Conservation (phyloP, 2,113 vertebrate genomes). For the Crotalus viridis region DNA sequence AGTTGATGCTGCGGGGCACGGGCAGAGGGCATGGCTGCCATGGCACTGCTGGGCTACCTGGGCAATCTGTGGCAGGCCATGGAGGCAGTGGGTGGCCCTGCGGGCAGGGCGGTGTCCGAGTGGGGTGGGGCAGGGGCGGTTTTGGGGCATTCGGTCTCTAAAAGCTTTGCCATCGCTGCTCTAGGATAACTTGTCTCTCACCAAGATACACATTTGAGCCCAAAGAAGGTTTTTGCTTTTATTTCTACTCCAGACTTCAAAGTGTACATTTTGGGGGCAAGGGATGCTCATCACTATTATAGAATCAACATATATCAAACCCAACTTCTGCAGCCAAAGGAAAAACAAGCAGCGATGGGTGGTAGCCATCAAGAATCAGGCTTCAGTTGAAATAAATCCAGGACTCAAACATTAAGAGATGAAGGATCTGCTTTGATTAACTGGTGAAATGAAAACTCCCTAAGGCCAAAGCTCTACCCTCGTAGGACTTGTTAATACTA, state of each 20-base stretch:
- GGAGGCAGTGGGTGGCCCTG: no score
- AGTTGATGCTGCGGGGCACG: no score
- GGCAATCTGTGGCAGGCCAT: no score
- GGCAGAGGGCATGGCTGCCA: no score
- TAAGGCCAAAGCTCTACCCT: neutral
- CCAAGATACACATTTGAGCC: neutral
- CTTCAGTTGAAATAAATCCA: neutral
- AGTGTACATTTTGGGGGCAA: neutral
- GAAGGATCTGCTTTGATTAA: neutral
- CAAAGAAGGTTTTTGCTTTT: neutral
- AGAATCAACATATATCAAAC: no score
- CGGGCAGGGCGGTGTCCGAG: accelerated
- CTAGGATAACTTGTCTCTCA: neutral
- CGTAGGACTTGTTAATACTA: neutral
- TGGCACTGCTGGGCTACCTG: no score
- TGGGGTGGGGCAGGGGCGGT: no score
- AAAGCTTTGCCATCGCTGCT: no score
- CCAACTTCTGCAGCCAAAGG: neutral
- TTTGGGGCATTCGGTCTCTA: no score
- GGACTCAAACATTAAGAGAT: neutral
- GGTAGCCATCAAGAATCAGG: neutral
- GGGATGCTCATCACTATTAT: neutral
- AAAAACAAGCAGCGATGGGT: neutral
- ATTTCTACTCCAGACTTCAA: neutral
- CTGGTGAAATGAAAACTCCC: neutral